Conservation (phyloP, 1,140 invertebrate species). For the Drosophila serrata region DNA sequence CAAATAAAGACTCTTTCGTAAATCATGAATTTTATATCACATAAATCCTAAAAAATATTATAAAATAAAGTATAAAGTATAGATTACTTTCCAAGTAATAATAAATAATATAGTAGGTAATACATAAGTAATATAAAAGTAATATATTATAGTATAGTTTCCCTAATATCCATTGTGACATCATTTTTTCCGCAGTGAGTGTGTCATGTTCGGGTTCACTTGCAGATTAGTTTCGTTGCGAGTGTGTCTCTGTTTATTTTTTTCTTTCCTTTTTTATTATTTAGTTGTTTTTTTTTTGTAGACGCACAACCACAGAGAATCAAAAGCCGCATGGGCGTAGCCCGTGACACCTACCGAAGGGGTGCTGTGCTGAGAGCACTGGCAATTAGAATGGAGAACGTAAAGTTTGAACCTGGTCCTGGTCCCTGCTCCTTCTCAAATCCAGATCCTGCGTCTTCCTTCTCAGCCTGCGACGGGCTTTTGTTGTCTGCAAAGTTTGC, state of each 20-base stretch:
- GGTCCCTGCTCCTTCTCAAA: not conserved
- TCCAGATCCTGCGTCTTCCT: constrained; percentile 16
- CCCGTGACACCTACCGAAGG: constrained; percentile 43
- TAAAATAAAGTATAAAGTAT: not conserved
- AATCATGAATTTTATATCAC: no score
- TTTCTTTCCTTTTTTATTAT: constrained; percentile 35
- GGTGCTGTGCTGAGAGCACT: constrained; percentile 6
- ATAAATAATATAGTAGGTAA: no score
- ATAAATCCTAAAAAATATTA: no score
- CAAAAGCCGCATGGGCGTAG: constrained; percentile 62
- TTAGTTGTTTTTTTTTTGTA: constrained; percentile 59
- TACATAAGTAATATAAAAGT: no score
- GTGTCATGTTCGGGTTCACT: constrained; percentile 62
- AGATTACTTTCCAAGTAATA: no score
- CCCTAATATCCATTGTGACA: no score
- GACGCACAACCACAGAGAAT: constrained; percentile 46
- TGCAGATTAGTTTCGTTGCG: constrained; percentile 79
- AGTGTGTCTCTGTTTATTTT: constrained; percentile 61
- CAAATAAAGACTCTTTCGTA: no score
- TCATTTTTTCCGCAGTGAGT: constrained; percentile 23
- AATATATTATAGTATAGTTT: no score
- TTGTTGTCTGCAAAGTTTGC: constrained; percentile 79
- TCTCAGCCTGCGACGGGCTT: constrained; percentile 55
- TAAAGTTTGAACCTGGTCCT: constrained; percentile 43
- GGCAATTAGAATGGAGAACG: constrained; percentile 54